These are phyloP conservation scores for Danaus plexippus DNA, from an alignment of 1,140 invertebrate genomes.

Conservation along the genomic window DNA sequence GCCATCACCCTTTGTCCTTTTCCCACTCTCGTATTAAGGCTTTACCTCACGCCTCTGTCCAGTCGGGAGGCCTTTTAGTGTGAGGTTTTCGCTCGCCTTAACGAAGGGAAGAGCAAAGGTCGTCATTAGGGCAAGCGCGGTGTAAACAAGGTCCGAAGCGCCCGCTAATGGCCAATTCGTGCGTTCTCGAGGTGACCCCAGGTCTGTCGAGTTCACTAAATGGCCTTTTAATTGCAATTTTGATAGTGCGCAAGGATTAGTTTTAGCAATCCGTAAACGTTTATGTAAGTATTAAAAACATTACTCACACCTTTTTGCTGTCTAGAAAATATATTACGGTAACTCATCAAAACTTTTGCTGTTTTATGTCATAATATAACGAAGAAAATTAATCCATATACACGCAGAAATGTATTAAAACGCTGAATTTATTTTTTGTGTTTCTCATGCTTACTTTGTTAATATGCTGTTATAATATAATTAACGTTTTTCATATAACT, in stretches of 20 bases:
- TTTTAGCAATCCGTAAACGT: slow-evolving; percentile 31
- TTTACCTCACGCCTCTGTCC: slow-evolving; percentile 56
- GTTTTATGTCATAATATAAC: too few species aligned
- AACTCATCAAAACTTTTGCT: too few species aligned
- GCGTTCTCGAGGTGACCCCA: slow-evolving; percentile 65
- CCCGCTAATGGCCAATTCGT: slow-evolving; percentile 70
- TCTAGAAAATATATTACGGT: too few species aligned
- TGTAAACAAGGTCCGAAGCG: slow-evolving; percentile 71
- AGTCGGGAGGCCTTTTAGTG: slow-evolving; percentile 65
- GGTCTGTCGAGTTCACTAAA: slow-evolving; percentile 59
- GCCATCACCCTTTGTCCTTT: slow-evolving; percentile 61
- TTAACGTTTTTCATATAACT: too few species aligned
- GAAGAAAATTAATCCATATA: too few species aligned
- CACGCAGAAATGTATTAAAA: too few species aligned
- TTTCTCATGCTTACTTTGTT: too few species aligned
- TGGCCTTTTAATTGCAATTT: slow-evolving; percentile 70
- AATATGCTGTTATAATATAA: too few species aligned
- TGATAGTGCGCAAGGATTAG: slow-evolving; percentile 64
- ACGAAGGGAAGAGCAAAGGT: slow-evolving; percentile 73
- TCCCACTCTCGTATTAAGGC: slow-evolving; percentile 33
- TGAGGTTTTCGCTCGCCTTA: slow-evolving; percentile 70
- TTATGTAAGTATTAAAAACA: slow-evolving; percentile 5
- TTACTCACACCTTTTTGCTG: too few species aligned
- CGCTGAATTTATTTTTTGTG: too few species aligned
- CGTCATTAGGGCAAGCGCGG: slow-evolving; percentile 72